Percentiles rank a stretch among this genome's conserved stretches.
Conservation (phyloP, 2,113 vertebrate species). For the Sarotherodon lohbergeri region DNA sequence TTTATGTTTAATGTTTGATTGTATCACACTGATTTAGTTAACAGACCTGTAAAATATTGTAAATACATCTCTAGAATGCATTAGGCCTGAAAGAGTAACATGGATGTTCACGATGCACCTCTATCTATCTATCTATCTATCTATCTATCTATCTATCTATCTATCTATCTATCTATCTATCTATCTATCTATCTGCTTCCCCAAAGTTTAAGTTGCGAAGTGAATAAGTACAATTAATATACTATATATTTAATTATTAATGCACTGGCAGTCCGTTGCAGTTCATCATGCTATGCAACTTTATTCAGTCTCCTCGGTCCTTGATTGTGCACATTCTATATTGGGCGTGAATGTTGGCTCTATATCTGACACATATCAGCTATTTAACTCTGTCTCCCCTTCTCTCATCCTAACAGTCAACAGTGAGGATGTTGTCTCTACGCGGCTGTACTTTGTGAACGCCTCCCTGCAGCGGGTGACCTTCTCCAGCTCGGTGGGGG, state of each 20-base stretch:
- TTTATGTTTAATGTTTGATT: neutral
- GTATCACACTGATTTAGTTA: neutral
- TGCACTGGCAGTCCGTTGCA: neutral
- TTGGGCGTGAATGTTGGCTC: constrained; percentile 73
- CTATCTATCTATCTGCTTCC: neutral
- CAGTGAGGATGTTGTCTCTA: constrained; percentile 92
- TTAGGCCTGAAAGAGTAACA: neutral
- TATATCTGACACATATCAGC: constrained; percentile 84
- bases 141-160: neutral
- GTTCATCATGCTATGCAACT: neutral
- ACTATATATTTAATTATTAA: neutral
- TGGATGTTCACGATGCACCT: neutral
- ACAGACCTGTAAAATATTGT: neutral
- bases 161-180: neutral
- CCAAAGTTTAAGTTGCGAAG: neutral
- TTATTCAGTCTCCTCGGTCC: neutral
- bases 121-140: neutral
- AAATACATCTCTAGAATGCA: neutral
- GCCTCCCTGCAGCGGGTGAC: constrained; percentile 98
- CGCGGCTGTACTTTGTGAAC: constrained; percentile 99
- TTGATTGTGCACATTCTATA: neutral
- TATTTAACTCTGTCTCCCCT: constrained; percentile 82
- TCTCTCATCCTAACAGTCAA: constrained; percentile 73
- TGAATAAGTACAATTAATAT: neutral
- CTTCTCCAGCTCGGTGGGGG: constrained; percentile 95